Evolutionary conservation across 1,140 invertebrate genomes (phyloP).

Genomic region (Anastrepha obliqua): DNA sequence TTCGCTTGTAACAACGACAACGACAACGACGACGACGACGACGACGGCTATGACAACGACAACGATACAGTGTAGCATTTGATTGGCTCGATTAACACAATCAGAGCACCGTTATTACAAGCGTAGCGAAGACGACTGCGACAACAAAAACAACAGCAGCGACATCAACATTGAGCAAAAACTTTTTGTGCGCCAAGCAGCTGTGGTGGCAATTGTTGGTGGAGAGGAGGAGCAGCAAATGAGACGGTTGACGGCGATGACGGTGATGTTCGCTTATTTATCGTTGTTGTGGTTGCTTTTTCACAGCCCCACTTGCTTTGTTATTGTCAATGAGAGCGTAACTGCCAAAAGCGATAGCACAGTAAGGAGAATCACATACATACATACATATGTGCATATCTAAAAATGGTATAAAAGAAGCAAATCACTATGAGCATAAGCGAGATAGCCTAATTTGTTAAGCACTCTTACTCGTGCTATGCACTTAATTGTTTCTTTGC

Average conservation of each 20-base stretch:
- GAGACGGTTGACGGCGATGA: slow-evolving; percentile 59
- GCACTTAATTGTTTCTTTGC: background rate
- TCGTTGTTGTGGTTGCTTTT: background rate
- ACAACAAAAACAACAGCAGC: slow-evolving; percentile 2
- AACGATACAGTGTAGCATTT: slow-evolving; percentile 63
- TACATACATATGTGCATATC: background rate
- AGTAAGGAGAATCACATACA: background rate
- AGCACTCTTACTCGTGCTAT: background rate
- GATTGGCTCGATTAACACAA: slow-evolving; percentile 74
- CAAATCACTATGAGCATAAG: background rate
- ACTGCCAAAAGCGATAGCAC: background rate
- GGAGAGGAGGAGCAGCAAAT: slow-evolving; percentile 34
- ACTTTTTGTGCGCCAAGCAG: background rate
- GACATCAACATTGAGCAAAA: background rate
- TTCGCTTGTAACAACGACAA: background rate
- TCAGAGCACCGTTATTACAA: slow-evolving; percentile 71
- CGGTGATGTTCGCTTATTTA: slow-evolving; percentile 27
- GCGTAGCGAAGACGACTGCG: slow-evolving; percentile 6
- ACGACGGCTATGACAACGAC: slow-evolving; percentile 58
- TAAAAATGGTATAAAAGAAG: background rate
- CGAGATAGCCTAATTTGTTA: slow-evolving; percentile 28
- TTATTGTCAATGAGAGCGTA: slow-evolving; percentile 8
- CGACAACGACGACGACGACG: background rate
- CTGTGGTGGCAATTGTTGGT: background rate
- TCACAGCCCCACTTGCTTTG: background rate